These are phyloP conservation scores for Clupea harengus DNA, from an alignment of 2,113 vertebrate genomes.

Conservation along the genomic window DNA sequence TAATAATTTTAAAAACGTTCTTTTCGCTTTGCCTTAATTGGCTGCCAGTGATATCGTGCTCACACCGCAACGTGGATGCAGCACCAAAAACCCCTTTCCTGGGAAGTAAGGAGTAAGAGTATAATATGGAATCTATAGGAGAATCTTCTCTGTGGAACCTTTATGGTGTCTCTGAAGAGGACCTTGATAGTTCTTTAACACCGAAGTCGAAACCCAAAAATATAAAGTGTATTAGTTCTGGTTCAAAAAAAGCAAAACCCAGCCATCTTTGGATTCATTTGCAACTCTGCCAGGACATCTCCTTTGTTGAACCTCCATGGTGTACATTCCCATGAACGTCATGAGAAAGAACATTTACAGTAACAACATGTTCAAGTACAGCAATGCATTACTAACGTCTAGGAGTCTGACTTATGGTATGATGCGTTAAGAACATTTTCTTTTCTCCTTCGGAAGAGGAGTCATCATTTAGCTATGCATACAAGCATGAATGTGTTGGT, in stretches of 20 bases:
- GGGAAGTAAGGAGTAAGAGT: too few species aligned
- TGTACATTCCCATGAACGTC: background rate
- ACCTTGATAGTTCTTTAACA: too few species aligned
- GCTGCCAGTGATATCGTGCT: background rate
- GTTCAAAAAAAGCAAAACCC: background rate
- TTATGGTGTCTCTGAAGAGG: too few species aligned
- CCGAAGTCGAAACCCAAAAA: too few species aligned
- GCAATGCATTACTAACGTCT: background rate
- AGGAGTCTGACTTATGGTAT: background rate
- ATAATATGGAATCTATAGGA: too few species aligned
- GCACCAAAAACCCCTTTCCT: background rate
- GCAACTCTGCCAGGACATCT: background rate
- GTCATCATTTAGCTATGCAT: background rate
- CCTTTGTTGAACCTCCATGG: background rate
- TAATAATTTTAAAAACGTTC: too few species aligned
- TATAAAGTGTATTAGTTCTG: too few species aligned
- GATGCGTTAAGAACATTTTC: background rate
- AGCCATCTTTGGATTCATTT: background rate
- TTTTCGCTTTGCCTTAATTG: background rate
- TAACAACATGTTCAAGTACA: background rate
- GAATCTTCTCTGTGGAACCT: too few species aligned
- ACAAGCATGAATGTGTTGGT: background rate
- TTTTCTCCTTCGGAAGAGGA: background rate
- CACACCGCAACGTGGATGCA: background rate
- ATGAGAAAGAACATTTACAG: background rate